Base-by-base conservation (phyloP, 1,140 invertebrate species). In the Geopemphigus sp. region DNA sequence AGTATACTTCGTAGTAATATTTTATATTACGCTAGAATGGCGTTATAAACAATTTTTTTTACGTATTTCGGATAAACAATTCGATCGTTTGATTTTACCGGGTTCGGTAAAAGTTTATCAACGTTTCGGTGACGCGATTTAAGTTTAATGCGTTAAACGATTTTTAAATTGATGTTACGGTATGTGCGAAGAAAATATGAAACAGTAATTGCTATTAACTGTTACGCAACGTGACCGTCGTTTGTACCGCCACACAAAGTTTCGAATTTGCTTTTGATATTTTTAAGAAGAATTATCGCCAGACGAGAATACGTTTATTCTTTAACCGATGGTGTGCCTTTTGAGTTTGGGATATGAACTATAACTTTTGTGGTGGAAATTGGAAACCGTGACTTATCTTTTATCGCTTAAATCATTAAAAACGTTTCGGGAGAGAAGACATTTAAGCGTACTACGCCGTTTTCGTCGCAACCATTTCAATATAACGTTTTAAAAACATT, bases 401-500 rank as follows among this genome's bases (percentile, higher is more conserved):
- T 32, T 10, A 56, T 32, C 29, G 26, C 26, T 54, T 56, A 54
- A 73, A 73, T 73, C 70, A 73, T 72, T 54, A 72, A 29, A 50
- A 72, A 50, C 26, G 26, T 73, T 73, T 29, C 26, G 29, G 19
- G 19, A 19, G 19, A 19, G 32, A 73, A 73, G 56, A 15, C 70
- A 73, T 73, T 57, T 29, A 50, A 17, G 26, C 47, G 11, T 12
- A 14, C 14, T 50, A 50, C 14, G 47, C 26, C 10, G 2, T 29
- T 19, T 50, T 50, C 47, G 47, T 50, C 10, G 29, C 6, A 19
- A 63, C 61, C 19, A 32, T 32, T 63, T 63, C 26, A 63, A 63
- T 63, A 32, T 32, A 63, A 29, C 17, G 32, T 29, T 32, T 63
- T 32, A 32, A 63, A 63, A 63, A 63, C 26, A 10, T 26, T 63